Evolutionary conservation across 2,888 invertebrate species (phyloP), one percentile per base, ranked within the genome.

Genomic region (Spisula solida): DNA sequence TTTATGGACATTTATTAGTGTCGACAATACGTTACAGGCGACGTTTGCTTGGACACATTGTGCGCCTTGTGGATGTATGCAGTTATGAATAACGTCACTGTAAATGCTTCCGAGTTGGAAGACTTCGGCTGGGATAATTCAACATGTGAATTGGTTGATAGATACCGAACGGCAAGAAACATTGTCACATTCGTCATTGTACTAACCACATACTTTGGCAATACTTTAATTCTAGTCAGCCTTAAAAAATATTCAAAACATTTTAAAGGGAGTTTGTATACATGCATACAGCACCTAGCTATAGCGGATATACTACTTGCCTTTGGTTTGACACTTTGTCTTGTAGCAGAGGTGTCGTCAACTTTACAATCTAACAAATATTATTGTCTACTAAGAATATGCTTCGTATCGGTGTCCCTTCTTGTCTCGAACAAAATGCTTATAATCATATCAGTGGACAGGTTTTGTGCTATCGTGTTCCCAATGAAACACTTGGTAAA

Each of bases 401-500:
- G 66, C 10, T n/a, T 80, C 4, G 41, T 60, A 6, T 14, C 20
- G 1, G 47, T 80, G 25, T 85, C 85, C 18, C 8, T 86, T 6
- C 12, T 70, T 0, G 29, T n/a, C 25, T 86, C 86, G 10, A 48
- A 29, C 16, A 47, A 66, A 25, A 25, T 81, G 31, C 81, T 86
- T 25, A 31, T 48, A 48, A 0, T 51, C n/a, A 81, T 86, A 25
- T 86, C 86, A 6, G 18, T 86, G 20, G 81, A 86, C 14, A 56
- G 86, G 29, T 86, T 86, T 31, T 86, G 86, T n/a, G 86, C 86
- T 10, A 81, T 86, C 29, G 60, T 86, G 48, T 86, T 86, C 29
- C 86, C 86, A 18, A 51, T 86, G 51, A 60, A 51, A 48, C 81
- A 86, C 70, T 12, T 86, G 6, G 12, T 81, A 29, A 29, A 51